Evolutionary conservation across 2,888 invertebrate genomes (phyloP), one percentile per base, ranked within the genome.

Genomic region (Beris chalybata): DNA sequence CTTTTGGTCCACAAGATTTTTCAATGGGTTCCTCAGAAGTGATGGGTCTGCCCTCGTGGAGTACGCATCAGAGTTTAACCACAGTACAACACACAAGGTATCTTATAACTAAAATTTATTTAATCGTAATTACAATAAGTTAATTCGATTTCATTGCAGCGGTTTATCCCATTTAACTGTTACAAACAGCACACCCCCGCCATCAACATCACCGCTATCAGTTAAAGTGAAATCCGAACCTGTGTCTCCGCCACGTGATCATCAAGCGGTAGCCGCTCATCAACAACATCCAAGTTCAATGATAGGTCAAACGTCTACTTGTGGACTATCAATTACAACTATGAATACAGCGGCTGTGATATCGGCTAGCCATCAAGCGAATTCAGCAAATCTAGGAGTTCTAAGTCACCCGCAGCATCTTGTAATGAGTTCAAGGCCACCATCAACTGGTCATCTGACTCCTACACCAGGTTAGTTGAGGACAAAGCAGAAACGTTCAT

Each of bases 181-280:
- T 72, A 87, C 89, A 71, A 91, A 91, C 77, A 91, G 90, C 74
- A 89, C 89, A 72, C 88, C 88, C 71, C 82, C 82, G 68, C 90
- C 91, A 65, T 87, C 90, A 68, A 87, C 88, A 72, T 91, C 91
- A 73, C 93, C 93, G 38, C 85, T 89, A 78, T 89, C 91, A 74
- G 88, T 95, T 72, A 93, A 93, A 82, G 93, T 96, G 79, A 96
- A 96, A 83, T 93, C 95, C 74, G 96, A 97, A 81, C 96, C 96
- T 31, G 94, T 95, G 77, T 95, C 95, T 72, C 96, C 96, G 52
- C 95, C 95, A 4, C 87, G 95, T 70, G 94, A 92, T 75, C 69
- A 75, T 74, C 65, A 74, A 72, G 52, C 72, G 70, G 70, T 71
- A 55, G 9, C 48, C 13, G 55, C 43, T 4, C 72, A 72, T 15